phyloP scores from a whole-genome alignment of 30 jellyfish, hydroid and myxozoan genomes.

The Aurelia aurita region DNA sequence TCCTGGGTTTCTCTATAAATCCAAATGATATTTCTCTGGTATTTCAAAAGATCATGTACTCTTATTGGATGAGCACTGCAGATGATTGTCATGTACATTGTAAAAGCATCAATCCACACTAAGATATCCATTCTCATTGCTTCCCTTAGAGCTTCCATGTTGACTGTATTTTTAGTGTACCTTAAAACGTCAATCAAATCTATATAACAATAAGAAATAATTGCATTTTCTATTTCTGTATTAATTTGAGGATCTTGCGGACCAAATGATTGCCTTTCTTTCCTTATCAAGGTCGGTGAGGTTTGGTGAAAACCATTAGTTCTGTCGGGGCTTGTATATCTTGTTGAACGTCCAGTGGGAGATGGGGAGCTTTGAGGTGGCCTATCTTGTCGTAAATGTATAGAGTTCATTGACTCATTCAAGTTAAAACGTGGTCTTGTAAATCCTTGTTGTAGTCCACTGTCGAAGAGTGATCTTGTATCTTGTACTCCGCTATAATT shows the following conservation, averaged over 20 bases:
- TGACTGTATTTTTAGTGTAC: conserved; percentile 60
- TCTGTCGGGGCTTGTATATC: conserved; percentile 33
- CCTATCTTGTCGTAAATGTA: conserved; percentile 22
- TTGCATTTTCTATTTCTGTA: conserved; percentile 78
- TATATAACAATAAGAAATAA: conserved; percentile 71
- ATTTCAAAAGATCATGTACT: conserved; percentile 66
- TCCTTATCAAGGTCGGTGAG: conserved; percentile 72
- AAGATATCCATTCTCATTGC: conserved; percentile 71
- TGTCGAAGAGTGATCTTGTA: conserved; percentile 47
- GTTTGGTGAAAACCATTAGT: conserved; percentile 65
- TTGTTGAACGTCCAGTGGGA: conserved; percentile 9
- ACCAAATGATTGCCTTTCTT: conserved; percentile 70
- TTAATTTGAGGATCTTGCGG: conserved; percentile 85
- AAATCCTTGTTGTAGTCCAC: conserved; percentile 38
- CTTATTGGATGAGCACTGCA: conserved; percentile 90
- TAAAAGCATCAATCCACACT: conserved; percentile 88
- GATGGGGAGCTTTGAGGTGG: conserved; percentile 52
- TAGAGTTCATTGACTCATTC: conserved; percentile 50
- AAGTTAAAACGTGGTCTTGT: conserved; percentile 37
- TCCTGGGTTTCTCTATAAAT: conserved; percentile 89
- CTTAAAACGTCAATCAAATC: conserved; percentile 73
- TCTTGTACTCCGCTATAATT: conserved; percentile 65
- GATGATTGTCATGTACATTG: conserved; percentile 70
- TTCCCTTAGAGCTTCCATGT: conserved; percentile 61
- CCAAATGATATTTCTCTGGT: conserved; percentile 84